Evolutionary conservation across 2,888 invertebrate species (phyloP).

Genomic region (Byasa hedistus): DNA sequence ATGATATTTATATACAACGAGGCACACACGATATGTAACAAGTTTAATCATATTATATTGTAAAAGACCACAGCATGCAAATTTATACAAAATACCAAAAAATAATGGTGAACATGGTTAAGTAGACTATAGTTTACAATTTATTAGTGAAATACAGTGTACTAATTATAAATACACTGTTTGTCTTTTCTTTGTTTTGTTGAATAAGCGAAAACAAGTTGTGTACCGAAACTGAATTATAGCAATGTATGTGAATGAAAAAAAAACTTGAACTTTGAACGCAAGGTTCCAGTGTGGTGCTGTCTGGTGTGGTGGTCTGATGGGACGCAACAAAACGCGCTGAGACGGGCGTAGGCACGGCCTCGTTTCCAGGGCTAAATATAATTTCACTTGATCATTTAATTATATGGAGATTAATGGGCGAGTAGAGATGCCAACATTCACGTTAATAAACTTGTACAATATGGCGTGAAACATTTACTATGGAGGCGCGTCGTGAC

Average conservation of each 20-base stretch:
- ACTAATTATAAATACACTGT: neutral
- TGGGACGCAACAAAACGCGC: constrained; percentile 50
- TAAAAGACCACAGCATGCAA: too few species aligned
- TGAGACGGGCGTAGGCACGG: constrained; percentile 59
- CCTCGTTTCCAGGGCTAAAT: constrained; percentile 76
- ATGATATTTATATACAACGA: neutral
- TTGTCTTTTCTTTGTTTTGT: neutral
- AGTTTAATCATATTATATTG: too few species aligned
- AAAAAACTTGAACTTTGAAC: constrained; percentile 33
- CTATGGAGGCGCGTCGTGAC: constrained; percentile 43
- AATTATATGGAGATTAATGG: constrained; percentile 79
- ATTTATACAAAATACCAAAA: too few species aligned
- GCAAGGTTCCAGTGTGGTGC: constrained; percentile 47
- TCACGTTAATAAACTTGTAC: constrained; percentile 66
- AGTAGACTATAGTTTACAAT: too few species aligned
- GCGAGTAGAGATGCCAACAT: constrained; percentile 67
- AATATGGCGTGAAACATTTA: constrained; percentile 56
- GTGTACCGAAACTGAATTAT: neutral
- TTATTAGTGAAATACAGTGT: too few species aligned
- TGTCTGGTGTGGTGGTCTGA: constrained; percentile 49
- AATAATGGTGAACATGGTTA: too few species aligned
- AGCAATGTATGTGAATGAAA: neutral
- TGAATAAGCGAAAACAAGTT: neutral
- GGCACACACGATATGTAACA: too few species aligned
- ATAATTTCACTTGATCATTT: constrained; percentile 79